Evolutionary conservation across 2,888 invertebrate species (phyloP), one percentile per base, ranked within the genome.

Genomic region (Dorcus parallelipipedus): DNA sequence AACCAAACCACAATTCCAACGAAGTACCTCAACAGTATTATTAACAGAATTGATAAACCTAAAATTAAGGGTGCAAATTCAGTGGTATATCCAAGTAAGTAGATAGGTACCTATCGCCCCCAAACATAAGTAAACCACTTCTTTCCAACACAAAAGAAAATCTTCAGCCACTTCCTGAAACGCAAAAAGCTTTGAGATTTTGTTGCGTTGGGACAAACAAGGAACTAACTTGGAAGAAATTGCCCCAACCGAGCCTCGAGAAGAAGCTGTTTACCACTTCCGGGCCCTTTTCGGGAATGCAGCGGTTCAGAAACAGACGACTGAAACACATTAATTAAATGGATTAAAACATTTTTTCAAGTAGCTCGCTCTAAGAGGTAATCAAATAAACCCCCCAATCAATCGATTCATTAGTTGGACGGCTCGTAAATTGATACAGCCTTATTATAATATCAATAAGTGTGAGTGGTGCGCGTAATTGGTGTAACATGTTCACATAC

Each of bases 1-100:
- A 84, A 68, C 83, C 87, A 88, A 58, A 88, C 83, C 10, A 88
- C 79, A 56, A 84, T 72, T 51, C 82, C 83, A 17, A 84, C 86
- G 58, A 85, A 72, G 69, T 80, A 85, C 61, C 86, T 76, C 61
- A 86, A 81, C 26, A 86, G 74, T 10, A 84, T 66, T 56, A 85
- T 73, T 52, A 86, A 78, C 2, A 82, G 63, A 43, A 83, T 67
- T 0, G 86, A 84, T 55, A 84, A 75, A n/a, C 74, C 85, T 84
- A 72, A 60, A 80, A 79, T 58, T 64, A 59, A 62, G 6, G 1
- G 26, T 38, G 39, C 10, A 20, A 57, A 10, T 42, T 39, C 9
- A 42, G 2, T 41, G 9, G 9, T 10, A 10, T 41, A 33, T 2
- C 26, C 17, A 10, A 67, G 20, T 20, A 20, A 20, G 20, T 3